Conservation (phyloP, 2,888 invertebrate species). For the Eledone cirrhosa region DNA sequence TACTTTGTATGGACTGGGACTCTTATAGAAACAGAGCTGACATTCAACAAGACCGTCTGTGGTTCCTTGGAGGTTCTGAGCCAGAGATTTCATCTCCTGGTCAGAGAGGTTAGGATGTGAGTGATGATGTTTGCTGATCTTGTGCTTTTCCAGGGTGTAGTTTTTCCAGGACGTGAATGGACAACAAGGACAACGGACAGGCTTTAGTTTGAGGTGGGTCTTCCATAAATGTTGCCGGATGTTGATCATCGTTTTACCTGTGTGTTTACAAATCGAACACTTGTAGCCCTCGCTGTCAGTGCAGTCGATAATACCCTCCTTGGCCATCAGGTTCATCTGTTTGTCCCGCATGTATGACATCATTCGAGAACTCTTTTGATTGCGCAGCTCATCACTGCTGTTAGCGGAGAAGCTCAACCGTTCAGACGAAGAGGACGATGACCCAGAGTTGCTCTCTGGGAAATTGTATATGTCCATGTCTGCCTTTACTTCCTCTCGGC, state of each 20-base stretch:
- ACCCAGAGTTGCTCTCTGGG: background rate
- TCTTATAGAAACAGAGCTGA: conserved; percentile 21
- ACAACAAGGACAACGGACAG: background rate
- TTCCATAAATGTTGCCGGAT: conserved; percentile 18
- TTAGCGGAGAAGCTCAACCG: background rate
- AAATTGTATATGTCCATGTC: background rate
- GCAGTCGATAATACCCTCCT: conserved; percentile 3
- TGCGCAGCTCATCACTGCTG: background rate
- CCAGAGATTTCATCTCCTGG: conserved; percentile 21
- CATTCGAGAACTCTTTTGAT: background rate
- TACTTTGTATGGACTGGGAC: conserved; percentile 18
- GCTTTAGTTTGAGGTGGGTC: conserved; percentile 7
- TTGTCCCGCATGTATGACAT: conserved; percentile 18
- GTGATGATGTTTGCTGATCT: conserved; percentile 10
- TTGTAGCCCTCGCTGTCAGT: background rate
- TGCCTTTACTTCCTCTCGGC: background rate
- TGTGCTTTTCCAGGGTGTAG: conserved; percentile 18
- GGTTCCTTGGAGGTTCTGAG: background rate
- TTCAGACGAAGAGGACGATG: background rate
- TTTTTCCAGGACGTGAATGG: conserved; percentile 25
- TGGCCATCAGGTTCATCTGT: conserved; percentile 24
- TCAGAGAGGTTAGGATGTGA: conserved; percentile 14
- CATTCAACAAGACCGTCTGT: background rate
- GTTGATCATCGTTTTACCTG: background rate
- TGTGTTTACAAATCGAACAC: conserved; percentile 9